Evolutionary conservation across 1,140 invertebrate species (phyloP).

Genomic region (Meloidogyne chitwoodi): DNA sequence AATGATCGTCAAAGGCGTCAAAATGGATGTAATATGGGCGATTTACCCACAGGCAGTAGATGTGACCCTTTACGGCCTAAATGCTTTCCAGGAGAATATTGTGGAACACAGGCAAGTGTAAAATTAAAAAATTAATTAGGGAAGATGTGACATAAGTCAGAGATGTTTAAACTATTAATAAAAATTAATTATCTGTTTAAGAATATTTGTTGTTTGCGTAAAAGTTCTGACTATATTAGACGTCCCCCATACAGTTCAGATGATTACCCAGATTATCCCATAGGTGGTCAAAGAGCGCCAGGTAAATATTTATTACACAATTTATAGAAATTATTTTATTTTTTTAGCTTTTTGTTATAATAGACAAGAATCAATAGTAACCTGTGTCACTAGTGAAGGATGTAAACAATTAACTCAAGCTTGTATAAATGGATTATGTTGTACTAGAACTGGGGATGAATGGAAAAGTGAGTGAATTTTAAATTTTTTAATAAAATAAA

Average conservation of each 20-base stretch:
- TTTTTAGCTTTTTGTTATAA: slow-evolving; percentile 27
- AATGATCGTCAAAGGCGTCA: not conserved
- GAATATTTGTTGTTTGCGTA: not conserved
- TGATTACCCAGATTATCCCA: not conserved
- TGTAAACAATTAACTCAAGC: slow-evolving; percentile 11
- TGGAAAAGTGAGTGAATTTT: slow-evolving; percentile 17
- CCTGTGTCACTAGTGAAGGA: not conserved
- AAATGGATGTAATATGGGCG: slow-evolving; percentile 8
- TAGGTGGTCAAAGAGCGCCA: not conserved
- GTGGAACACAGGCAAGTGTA: slow-evolving; percentile 2
- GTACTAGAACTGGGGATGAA: slow-evolving; percentile 22
- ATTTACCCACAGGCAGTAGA: not conserved
- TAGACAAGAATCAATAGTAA: slow-evolving; percentile 3
- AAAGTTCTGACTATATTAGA: not conserved
- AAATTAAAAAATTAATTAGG: too few relatives aligned
- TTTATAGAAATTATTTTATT: too few relatives aligned
- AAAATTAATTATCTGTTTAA: not conserved
- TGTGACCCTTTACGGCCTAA: slow-evolving; percentile 4
- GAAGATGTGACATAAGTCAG: too few relatives aligned
- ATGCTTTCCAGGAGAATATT: slow-evolving; percentile 11
- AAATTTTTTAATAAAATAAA: not conserved
- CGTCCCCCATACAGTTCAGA: not conserved
- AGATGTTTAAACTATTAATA: too few relatives aligned
- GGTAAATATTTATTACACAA: too few relatives aligned
- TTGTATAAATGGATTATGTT: slow-evolving; percentile 29